phyloP scores from a whole-genome alignment of 2,797 vertebrate genomes.

The Microchirus variegatus region DNA sequence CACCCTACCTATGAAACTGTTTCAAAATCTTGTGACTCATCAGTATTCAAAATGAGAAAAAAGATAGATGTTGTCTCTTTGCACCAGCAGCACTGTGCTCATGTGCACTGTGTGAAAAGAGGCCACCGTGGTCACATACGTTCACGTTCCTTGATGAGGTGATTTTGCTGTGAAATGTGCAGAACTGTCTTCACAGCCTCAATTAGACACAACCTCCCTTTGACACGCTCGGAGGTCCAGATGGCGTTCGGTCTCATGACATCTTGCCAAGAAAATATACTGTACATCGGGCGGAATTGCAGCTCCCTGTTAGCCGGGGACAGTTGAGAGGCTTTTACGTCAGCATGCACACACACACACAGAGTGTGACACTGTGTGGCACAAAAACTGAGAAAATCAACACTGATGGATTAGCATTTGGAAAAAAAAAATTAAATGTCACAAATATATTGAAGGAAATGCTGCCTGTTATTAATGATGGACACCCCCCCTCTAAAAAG shows the following conservation, averaged over 20 bases:
- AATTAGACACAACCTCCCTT: background rate
- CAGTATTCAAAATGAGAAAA: too few species aligned
- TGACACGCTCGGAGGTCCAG: background rate
- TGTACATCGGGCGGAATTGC: background rate
- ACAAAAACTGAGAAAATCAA: background rate
- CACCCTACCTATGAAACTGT: too few species aligned
- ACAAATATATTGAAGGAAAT: background rate
- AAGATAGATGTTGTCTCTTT: background rate
- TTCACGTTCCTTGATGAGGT: background rate
- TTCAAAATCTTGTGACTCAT: too few species aligned
- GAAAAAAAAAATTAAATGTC: slow-evolving; percentile 1
- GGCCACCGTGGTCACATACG: background rate
- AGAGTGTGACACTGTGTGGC: too few species aligned
- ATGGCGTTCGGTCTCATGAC: slow-evolving; percentile 22
- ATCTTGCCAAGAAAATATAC: slow-evolving; percentile 18
- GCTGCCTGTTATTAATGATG: background rate
- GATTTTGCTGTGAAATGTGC: slow-evolving; percentile 1
- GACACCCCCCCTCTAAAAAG: background rate
- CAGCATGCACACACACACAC: too few species aligned
- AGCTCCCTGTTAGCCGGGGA: too few species aligned
- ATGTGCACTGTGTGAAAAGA: background rate
- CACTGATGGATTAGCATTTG: slow-evolving; percentile 13
- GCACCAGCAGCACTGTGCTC: background rate
- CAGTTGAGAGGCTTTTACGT: too few species aligned
- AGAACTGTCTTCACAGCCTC: slow-evolving; percentile 4